These are phyloP conservation scores for Dasysyrphus albostriatus DNA, from an alignment of 2,888 invertebrate species.

Conservation along the genomic window DNA sequence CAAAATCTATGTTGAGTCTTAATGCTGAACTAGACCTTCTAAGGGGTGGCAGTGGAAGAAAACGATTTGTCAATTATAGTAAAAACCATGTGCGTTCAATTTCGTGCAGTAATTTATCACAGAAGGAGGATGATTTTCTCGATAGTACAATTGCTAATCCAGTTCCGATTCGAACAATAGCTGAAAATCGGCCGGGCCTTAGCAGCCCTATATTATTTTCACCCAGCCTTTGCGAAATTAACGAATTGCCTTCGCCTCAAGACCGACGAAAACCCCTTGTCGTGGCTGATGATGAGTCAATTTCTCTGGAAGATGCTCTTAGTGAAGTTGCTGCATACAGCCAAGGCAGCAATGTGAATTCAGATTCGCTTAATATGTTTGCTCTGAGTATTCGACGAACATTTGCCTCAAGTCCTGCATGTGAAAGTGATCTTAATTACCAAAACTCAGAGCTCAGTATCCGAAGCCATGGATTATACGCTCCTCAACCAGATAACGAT, in stretches of 20 bases:
- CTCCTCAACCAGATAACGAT: slow-evolving; percentile 86
- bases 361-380: slow-evolving; percentile 77
- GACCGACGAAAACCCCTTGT: slow-evolving; percentile 75
- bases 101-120: slow-evolving; percentile 77
- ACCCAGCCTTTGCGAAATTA: slow-evolving; percentile 78
- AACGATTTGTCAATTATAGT: slow-evolving; percentile 70
- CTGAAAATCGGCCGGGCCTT: slow-evolving; percentile 28
- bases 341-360: slow-evolving; percentile 61
- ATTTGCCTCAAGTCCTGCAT: slow-evolving; percentile 83
- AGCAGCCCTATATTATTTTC: slow-evolving; percentile 78
- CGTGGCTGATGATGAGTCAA: slow-evolving; percentile 63
- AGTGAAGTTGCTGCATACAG: slow-evolving; percentile 59
- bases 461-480: slow-evolving; percentile 87
- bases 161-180: slow-evolving; percentile 43
- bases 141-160: slow-evolving; percentile 35
- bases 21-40: slow-evolving; percentile 45
- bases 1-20: slow-evolving; percentile 77
- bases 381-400: slow-evolving; percentile 75
- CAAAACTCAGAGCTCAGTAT: slow-evolving; percentile 88
- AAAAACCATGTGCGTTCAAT: slow-evolving; percentile 78
- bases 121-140: slow-evolving; percentile 60
- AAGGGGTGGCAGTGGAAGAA: slow-evolving; percentile 38
- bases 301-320: slow-evolving; percentile 63
- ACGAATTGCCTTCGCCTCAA: slow-evolving; percentile 77
- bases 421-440: slow-evolving; percentile 87